A percentile compares a stretch with the other conserved stretches of the same genome.
phyloP scores from a whole-genome alignment of 2,888 invertebrate species.

The Disparrhopalites patrizii region DNA sequence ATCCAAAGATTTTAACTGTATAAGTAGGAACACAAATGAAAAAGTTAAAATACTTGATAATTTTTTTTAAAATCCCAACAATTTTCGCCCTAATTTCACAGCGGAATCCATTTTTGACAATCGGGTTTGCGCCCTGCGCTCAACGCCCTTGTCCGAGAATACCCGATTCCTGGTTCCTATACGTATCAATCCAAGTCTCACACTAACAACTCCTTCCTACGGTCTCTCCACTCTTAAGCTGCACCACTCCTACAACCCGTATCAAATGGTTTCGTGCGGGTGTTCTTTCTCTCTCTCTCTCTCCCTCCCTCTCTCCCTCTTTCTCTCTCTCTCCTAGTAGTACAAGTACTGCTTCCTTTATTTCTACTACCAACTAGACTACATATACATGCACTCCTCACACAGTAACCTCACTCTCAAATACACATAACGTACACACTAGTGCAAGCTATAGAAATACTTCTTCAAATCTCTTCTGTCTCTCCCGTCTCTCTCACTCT shows the following conservation, averaged over 20 bases:
- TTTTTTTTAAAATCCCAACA: constrained; percentile 27
- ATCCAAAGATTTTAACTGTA: constrained; percentile 6
- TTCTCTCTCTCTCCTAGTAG: background rate
- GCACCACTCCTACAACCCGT: constrained; percentile 25
- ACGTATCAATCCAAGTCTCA: constrained; percentile 24
- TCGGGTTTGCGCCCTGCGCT: constrained; percentile 43
- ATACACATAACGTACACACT: no score
- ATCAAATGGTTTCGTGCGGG: constrained; percentile 15
- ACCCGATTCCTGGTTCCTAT: constrained; percentile 31
- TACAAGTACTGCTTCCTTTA: no score
- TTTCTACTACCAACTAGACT: background rate
- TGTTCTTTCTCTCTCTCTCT: constrained; percentile 7
- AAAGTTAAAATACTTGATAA: constrained; percentile 25
- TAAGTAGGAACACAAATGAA: constrained; percentile 22
- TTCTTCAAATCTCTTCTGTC: constrained; percentile 10
- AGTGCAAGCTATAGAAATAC: constrained; percentile 11
- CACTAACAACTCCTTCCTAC: constrained; percentile 18
- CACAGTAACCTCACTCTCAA: background rate
- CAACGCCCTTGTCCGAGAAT: constrained; percentile 33
- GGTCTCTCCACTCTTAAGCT: constrained; percentile 26
- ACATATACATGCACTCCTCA: background rate
- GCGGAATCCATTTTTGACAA: constrained; percentile 48
- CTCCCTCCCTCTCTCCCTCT: background rate
- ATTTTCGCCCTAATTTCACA: constrained; percentile 47
- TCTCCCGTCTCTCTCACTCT: constrained; percentile 9